Evolutionary conservation across 2,797 vertebrate genomes (phyloP).

Genomic region (Allenopithecus nigroviridis): DNA sequence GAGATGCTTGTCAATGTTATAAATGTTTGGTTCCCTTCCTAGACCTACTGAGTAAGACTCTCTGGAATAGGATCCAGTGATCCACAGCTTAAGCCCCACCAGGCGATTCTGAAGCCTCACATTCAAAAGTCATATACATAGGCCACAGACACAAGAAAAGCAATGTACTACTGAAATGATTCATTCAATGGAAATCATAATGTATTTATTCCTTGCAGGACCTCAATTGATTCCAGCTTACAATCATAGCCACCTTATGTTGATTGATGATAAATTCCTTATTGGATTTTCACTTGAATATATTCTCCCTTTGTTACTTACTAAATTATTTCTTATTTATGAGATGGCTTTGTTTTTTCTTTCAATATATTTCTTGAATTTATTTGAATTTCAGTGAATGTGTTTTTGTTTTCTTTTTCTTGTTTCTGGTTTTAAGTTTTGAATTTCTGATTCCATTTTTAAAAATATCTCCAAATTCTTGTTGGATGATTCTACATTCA

Average conservation of each 20-base stretch:
- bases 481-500: background rate
- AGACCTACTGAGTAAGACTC: background rate
- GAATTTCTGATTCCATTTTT: constrained; percentile 11
- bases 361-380: background rate
- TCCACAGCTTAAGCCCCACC: fast-evolving
- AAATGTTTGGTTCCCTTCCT: background rate
- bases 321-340: background rate
- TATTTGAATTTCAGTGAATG: background rate
- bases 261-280: background rate
- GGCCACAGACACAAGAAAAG: background rate
- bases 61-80: background rate
- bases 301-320: background rate
- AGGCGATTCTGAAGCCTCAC: too few relatives aligned
- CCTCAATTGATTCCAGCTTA: background rate
- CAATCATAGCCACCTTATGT: background rate
- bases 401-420: background rate
- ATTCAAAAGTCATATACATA: background rate
- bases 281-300: background rate
- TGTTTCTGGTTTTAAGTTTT: background rate
- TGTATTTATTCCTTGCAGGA: background rate
- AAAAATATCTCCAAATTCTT: background rate
- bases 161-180: background rate
- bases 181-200: background rate
- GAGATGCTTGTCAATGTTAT: background rate
- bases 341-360: background rate